Base-by-base conservation (phyloP, 2,888 invertebrate species). In the Xanthostigma xanthostigma region DNA sequence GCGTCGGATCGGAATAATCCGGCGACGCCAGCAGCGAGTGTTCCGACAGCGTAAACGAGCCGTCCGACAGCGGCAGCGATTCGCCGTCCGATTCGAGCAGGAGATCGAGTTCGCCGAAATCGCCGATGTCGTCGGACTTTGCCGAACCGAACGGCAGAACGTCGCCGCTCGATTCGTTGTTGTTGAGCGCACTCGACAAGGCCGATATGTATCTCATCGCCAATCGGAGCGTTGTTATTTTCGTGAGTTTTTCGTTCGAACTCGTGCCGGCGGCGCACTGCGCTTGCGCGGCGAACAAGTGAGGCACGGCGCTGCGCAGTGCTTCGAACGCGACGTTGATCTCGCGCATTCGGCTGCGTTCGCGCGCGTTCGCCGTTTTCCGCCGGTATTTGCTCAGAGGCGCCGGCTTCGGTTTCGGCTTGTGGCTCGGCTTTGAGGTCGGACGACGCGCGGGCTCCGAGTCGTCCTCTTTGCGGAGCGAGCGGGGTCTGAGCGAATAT, bases 311-410 rank as follows among this genome's bases (percentile, higher is more conserved):
- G 12, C 76, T 73, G 27, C 89, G 73, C 9, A 93, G 71, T 2
- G 81, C 76, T 62, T 91, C 91, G 66, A 92, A 93, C 1, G 91
- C 92, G 51, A 79, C 75, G 68, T 93, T 93, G 57, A 93, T 91
- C 64, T 91, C 91, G 44, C 85, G 73, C 91, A 92, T 92, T 49
- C 92, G 75, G 55, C 81, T 83, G 36, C 92, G 67, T 61, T 93
- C 92, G 35, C 92, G 69, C 0, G 90, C 89, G 69, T 92, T 93
- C 11, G 92, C 92, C 1, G 90, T 90, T 72, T 88, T 87, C 57
- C 92, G 74, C 33, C 91, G 72, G 69, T 92, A 92, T 66, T 91
- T 92, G 71, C 89, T 89, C 56, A 92, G 73, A 11, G 84, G 83
- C 49, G 82, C 80, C 33, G 82, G 75, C 62, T 80, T 73, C 56